These are phyloP conservation scores for Heliconius himera DNA, from an alignment of 1,140 invertebrate genomes.

Conservation along the genomic window DNA sequence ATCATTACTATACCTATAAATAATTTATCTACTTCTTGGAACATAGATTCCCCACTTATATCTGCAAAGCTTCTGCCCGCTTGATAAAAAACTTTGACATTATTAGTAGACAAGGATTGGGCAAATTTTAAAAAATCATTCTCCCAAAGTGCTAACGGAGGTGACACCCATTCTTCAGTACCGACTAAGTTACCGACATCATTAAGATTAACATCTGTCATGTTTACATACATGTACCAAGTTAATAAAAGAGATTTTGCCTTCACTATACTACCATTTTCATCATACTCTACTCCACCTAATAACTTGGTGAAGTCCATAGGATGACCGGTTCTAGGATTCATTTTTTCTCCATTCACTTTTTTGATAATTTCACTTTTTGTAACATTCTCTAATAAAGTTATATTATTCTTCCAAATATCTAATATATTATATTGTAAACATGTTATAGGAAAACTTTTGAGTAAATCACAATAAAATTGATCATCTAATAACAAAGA, in stretches of 20 bases:
- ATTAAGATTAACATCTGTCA: constrained; percentile 84
- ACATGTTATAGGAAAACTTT: constrained; percentile 83
- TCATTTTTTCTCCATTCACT: constrained; percentile 83
- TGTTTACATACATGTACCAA: constrained; percentile 86
- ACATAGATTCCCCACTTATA: constrained; percentile 85
- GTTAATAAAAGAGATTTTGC: constrained; percentile 84
- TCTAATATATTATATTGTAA: constrained; percentile 86
- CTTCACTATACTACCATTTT: constrained; percentile 83
- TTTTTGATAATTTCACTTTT: constrained; percentile 84
- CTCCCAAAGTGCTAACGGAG: constrained; percentile 86
- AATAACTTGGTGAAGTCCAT: constrained; percentile 85
- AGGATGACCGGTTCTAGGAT: constrained; percentile 85
- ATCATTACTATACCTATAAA: constrained; percentile 86
- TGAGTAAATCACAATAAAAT: constrained; percentile 83
- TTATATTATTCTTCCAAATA: constrained; percentile 85
- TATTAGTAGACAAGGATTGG: constrained; percentile 62
- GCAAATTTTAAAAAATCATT: constrained; percentile 82
- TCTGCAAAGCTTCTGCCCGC: constrained; percentile 89
- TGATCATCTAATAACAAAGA: constrained; percentile 78
- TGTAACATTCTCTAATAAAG: constrained; percentile 81
- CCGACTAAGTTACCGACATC: constrained; percentile 86
- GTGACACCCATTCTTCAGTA: constrained; percentile 88
- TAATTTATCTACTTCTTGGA: constrained; percentile 88
- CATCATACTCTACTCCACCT: constrained; percentile 83
- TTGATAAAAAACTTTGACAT: constrained; percentile 83